These are phyloP conservation scores for Xylota sylvarum DNA, from an alignment of 2,888 invertebrate genomes.

Conservation along the genomic window DNA sequence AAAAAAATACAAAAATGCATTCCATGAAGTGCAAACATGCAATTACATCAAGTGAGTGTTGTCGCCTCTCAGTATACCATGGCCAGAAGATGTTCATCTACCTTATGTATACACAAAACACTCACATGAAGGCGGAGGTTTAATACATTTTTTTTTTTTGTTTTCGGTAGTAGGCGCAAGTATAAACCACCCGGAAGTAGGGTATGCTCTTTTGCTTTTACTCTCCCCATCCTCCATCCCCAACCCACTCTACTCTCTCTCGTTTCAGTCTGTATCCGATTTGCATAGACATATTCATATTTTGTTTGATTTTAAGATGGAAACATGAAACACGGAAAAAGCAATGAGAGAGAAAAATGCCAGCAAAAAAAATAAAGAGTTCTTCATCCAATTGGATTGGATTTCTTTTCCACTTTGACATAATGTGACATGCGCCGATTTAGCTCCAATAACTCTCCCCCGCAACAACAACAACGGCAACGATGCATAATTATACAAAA, in stretches of 20 bases:
- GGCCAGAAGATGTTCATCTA: constrained; percentile 26
- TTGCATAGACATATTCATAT: constrained; percentile 72
- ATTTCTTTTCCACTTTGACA: constrained; percentile 61
- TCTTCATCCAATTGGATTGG: constrained; percentile 61
- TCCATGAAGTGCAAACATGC: constrained; percentile 75
- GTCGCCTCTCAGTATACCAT: constrained; percentile 36
- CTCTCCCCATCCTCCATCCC: constrained; percentile 14
- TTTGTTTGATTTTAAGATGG: constrained; percentile 70
- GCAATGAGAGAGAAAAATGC: constrained; percentile 37
- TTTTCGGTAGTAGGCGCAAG: constrained; percentile 41
- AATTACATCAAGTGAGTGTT: constrained; percentile 73
- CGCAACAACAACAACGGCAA: constrained; percentile 65
- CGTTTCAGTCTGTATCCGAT: constrained; percentile 62
- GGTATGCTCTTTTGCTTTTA: constrained; percentile 65
- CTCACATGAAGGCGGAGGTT: constrained; percentile 35
- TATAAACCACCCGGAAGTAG: constrained; percentile 67
- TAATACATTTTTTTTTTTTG: neutral
- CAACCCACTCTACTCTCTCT: constrained; percentile 1
- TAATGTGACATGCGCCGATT: constrained; percentile 74
- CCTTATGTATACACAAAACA: constrained; percentile 41
- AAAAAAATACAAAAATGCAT: constrained; percentile 53
- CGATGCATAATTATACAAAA: constrained; percentile 46
- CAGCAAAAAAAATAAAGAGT: constrained; percentile 38
- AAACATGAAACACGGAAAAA: constrained; percentile 44
- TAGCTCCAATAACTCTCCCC: constrained; percentile 44